Percentiles rank a stretch among this genome's conserved stretches.
Conservation (phyloP, 2,888 invertebrate genomes). For the Nymphalis polychloros region DNA sequence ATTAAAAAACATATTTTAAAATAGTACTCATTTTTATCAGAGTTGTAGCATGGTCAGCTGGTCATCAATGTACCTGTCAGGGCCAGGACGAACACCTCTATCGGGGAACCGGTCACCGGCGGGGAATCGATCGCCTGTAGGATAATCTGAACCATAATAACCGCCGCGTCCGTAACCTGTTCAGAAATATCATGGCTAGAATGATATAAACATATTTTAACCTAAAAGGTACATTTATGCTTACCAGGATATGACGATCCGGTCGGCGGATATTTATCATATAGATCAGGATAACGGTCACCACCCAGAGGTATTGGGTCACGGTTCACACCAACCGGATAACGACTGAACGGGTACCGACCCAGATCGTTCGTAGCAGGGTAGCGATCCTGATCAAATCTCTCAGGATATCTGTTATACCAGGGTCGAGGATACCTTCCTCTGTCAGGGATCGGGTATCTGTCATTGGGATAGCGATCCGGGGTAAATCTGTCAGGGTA, state of each 20-base stretch:
- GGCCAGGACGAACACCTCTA: slow-evolving; percentile 74
- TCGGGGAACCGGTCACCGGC: slow-evolving; percentile 73
- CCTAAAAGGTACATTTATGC: slow-evolving; percentile 43
- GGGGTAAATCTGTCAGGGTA: slow-evolving; percentile 64
- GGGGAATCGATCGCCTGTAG: slow-evolving; percentile 48
- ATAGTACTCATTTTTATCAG: not conserved
- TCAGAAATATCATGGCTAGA: slow-evolving; percentile 34
- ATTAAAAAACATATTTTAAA: not conserved
- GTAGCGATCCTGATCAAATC: slow-evolving; percentile 75
- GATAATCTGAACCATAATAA: slow-evolving; percentile 64
- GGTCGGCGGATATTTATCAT: slow-evolving; percentile 83
- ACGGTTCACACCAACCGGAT: slow-evolving; percentile 75
- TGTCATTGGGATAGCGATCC: slow-evolving; percentile 74
- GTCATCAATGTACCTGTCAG: slow-evolving; percentile 61
- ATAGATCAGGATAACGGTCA: slow-evolving; percentile 75
- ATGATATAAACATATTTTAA: not conserved
- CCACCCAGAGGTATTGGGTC: slow-evolving; percentile 77
- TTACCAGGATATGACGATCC: slow-evolving; percentile 79
- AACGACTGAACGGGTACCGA: slow-evolving; percentile 73
- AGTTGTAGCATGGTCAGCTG: not conserved
- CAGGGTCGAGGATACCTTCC: slow-evolving; percentile 62
- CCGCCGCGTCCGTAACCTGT: slow-evolving; percentile 72
- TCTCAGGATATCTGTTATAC: slow-evolving; percentile 72
- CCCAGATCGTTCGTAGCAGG: slow-evolving; percentile 64
- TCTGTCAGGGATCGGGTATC: slow-evolving; percentile 71